Percentiles rank a stretch among this genome's conserved stretches.
Conservation (phyloP, 2,797 vertebrate species). For the Peromyscus nudipes region DNA sequence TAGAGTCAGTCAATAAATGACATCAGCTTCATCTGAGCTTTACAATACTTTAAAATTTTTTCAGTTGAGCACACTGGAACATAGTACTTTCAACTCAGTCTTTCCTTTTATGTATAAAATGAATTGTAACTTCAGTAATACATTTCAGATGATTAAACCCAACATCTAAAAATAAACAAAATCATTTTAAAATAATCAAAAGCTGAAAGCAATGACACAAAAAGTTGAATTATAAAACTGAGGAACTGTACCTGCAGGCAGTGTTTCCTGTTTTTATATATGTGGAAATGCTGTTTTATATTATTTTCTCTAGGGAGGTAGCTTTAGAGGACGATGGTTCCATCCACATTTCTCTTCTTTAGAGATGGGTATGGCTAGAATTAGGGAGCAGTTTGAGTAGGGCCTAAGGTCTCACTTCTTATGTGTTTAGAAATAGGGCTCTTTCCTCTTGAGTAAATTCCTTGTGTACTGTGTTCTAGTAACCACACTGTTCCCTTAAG, state of each 20-base stretch:
- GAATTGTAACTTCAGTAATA: not conserved
- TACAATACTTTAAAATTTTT: not conserved
- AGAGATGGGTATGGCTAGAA: not conserved
- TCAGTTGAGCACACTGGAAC: not conserved
- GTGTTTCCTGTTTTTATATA: not conserved
- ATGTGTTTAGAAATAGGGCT: not conserved
- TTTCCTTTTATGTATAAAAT: not conserved
- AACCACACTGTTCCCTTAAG: not conserved
- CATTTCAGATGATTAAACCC: not conserved
- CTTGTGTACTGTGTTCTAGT: not conserved
- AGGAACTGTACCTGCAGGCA: not conserved
- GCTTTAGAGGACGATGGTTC: not conserved
- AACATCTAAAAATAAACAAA: not conserved
- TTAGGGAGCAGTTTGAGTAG: not conserved
- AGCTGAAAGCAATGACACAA: not conserved
- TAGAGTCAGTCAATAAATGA: not conserved
- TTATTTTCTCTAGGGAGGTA: not conserved
- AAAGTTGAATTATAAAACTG: not conserved
- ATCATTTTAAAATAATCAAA: not conserved
- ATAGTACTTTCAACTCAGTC: not conserved
- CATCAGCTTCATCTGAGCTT: not conserved
- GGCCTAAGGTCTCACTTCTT: not conserved
- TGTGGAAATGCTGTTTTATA: not conserved
- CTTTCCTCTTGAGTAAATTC: not conserved
- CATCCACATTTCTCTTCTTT: not conserved